These are phyloP conservation scores for Pseudomugil gertrudae DNA, from an alignment of 2,797 vertebrate genomes.

Conservation along the genomic window DNA sequence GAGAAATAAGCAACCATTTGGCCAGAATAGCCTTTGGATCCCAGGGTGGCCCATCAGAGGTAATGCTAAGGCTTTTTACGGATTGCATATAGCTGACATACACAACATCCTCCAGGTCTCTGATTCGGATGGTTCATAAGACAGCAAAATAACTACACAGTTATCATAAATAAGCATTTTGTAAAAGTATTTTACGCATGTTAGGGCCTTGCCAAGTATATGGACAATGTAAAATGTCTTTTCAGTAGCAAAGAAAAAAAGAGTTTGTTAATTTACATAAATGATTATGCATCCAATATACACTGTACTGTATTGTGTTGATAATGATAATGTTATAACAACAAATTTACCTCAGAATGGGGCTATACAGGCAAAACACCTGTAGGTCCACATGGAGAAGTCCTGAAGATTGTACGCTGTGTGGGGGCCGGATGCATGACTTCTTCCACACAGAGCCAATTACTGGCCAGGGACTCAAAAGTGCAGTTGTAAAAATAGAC, in stretches of 20 bases:
- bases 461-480: conserved; percentile 61
- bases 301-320: not conserved
- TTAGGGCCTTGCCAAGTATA: conserved; percentile 47
- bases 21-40: conserved; percentile 78
- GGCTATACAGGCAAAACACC: conserved; percentile 66
- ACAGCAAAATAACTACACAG: conserved; percentile 62
- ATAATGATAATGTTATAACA: not conserved
- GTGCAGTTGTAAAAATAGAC: conserved; percentile 78
- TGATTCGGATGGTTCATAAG: conserved; percentile 73
- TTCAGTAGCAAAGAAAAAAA: not conserved
- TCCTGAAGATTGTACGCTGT: conserved; percentile 58
- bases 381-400: conserved; percentile 57
- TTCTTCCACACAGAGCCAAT: conserved; percentile 59
- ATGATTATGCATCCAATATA: not conserved
- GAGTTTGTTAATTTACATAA: not conserved
- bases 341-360: conserved; percentile 36
- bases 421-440: conserved; percentile 62
- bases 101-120: conserved; percentile 63
- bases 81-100: conserved; percentile 49
- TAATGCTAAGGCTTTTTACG: conserved; percentile 44
- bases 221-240: conserved; percentile 36
- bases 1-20: conserved; percentile 78
- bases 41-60: conserved; percentile 68
- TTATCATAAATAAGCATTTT: conserved; percentile 72
- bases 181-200: conserved; percentile 64